Percentiles rank a stretch among this genome's conserved stretches.
Conservation (phyloP, 2,888 invertebrate genomes). For the Prosopocoilus inquinatus region DNA sequence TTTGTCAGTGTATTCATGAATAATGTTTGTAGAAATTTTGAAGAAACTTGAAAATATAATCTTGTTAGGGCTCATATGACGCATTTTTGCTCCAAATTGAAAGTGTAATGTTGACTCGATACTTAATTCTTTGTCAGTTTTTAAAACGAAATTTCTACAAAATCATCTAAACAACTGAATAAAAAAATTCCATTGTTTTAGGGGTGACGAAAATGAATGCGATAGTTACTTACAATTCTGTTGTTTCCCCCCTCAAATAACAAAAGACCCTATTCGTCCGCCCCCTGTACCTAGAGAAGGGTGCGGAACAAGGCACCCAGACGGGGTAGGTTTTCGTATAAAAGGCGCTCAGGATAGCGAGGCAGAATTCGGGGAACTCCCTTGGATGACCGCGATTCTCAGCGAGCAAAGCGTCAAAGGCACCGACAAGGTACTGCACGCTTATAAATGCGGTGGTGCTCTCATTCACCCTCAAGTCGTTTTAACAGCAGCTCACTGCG, state of each 20-base stretch:
- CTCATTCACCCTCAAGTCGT: constrained; percentile 76
- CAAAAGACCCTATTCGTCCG: not conserved
- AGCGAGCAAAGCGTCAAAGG: constrained; percentile 56
- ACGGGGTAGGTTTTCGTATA: constrained; percentile 7
- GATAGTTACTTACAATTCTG: constrained; percentile 58
- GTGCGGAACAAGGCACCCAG: constrained; percentile 5
- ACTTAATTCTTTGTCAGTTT: too few relatives aligned
- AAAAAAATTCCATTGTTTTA: constrained; percentile 37
- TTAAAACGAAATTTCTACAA: too few relatives aligned
- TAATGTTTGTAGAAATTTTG: too few relatives aligned
- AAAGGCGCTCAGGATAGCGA: constrained; percentile 60
- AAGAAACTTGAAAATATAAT: too few relatives aligned
- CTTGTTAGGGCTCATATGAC: too few relatives aligned
- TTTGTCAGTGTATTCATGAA: too few relatives aligned
- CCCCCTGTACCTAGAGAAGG: constrained; percentile 21
- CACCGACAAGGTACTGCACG: constrained; percentile 50
- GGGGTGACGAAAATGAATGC: constrained; percentile 42
- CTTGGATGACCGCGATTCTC: constrained; percentile 76
- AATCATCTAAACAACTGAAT: too few relatives aligned
- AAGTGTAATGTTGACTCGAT: too few relatives aligned
- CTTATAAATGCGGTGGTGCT: constrained; percentile 68
- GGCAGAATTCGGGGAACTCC: constrained; percentile 75
- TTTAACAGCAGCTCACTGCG: constrained; percentile 78
- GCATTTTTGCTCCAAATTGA: too few relatives aligned
- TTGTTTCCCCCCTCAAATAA: constrained; percentile 48